Evolutionary conservation across 2,113 vertebrate species (phyloP), one percentile per base, ranked within the genome.

Genomic region (Myrmecobius fasciatus): DNA sequence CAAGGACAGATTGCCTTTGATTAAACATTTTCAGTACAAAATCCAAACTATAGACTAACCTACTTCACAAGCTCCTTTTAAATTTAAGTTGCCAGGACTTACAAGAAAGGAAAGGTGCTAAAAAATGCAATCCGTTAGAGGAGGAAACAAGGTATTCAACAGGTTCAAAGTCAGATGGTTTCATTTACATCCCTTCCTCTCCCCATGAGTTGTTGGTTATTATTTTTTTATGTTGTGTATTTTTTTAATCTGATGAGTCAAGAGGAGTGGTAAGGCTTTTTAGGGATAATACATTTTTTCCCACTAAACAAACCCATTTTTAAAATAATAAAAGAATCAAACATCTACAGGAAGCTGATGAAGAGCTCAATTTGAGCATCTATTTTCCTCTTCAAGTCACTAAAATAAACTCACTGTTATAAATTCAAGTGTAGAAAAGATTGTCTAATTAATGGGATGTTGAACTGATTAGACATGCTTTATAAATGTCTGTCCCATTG

Each of bases 311-410:
- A 94, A 90, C 53, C 53, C 67, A 11, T 93, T 97, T 97, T 96
- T 67, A 97, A 98, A 97, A 97, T 98, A 96, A 94, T 92, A 90
- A n/a, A 54, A 92, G 96, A 94, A 89, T 93, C 89, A n/a, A 96
- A 92, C 75, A 89, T 96, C 94, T 24, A 83, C 94, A 95, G 97
- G 97, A 96, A 95, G 93, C 47, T 95, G 96, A 93, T 90, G 91
- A 91, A 94, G 20, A 49, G 53, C 83, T 91, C 51, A 93, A 52
- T 88, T 92, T 53, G 56, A 97, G 75, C 96, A 97, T 97, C 97
- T 96, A 96, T 24, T 94, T 96, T 54, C 94, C 95, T 95, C 90
- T 93, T 96, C 92, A 28, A 95, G 96, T 95, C 94, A 93, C 91
- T 0, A 94, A 97, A 98, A 96, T 97, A 96, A 96, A 96, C 94